These are phyloP conservation scores for Acipenser ruthenus DNA, from an alignment of 2,797 vertebrate species.

Conservation along the genomic window DNA sequence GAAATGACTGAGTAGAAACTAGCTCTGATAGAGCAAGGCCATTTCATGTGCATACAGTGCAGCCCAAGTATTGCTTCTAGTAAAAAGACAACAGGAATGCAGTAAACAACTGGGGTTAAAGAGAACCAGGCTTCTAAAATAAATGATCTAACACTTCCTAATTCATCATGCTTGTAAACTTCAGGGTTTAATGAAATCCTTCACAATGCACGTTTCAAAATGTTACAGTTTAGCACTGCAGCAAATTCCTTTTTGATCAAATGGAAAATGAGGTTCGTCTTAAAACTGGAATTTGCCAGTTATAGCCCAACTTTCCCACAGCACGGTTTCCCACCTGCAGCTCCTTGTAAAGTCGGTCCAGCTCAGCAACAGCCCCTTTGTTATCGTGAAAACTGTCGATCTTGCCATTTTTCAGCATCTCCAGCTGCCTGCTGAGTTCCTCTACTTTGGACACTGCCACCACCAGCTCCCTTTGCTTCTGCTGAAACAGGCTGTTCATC, in stretches of 20 bases:
- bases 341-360: slow-evolving; percentile 84
- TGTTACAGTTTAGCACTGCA: neutral
- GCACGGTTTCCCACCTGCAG: slow-evolving; percentile 72
- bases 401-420: slow-evolving; percentile 73
- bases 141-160: too few relatives aligned
- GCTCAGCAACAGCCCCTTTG: slow-evolving; percentile 72
- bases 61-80: too few relatives aligned
- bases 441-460: slow-evolving; percentile 79
- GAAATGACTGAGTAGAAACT: too few relatives aligned
- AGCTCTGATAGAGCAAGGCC: too few relatives aligned
- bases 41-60: too few relatives aligned
- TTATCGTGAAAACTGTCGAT: slow-evolving; percentile 73
- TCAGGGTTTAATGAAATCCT: too few relatives aligned
- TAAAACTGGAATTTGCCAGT: neutral
- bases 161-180: too few relatives aligned
- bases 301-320: neutral
- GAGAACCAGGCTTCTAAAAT: too few relatives aligned
- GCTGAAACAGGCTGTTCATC: slow-evolving; percentile 88
- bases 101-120: too few relatives aligned
- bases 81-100: too few relatives aligned
- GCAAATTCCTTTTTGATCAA: neutral
- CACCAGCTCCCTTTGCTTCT: slow-evolving; percentile 88
- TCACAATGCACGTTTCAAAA: neutral
- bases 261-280: neutral
- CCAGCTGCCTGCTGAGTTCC: slow-evolving; percentile 82